Conservation (phyloP, 2,113 vertebrate species). For the Cathartes aura region DNA sequence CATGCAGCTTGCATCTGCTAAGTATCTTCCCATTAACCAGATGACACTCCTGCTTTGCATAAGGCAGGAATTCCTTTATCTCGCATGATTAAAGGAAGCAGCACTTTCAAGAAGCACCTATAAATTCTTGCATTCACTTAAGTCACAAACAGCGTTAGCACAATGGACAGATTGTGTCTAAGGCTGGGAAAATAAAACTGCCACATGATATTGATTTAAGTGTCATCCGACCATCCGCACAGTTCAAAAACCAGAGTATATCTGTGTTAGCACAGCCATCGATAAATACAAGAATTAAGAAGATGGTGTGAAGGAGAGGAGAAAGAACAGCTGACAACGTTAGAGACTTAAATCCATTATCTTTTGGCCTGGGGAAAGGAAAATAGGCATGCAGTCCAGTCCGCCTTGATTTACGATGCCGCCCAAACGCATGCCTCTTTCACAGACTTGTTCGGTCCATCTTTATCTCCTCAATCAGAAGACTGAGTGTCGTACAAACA, state of each 20-base stretch:
- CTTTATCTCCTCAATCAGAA: neutral
- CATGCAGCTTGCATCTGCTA: neutral
- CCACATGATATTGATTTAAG: neutral
- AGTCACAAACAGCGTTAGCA: neutral
- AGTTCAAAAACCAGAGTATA: neutral
- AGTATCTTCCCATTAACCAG: constrained; percentile 25
- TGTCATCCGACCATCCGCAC: neutral
- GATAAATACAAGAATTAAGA: neutral
- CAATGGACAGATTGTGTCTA: constrained; percentile 9
- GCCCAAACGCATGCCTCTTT: neutral
- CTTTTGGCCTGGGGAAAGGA: neutral
- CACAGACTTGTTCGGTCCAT: neutral
- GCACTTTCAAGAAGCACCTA: neutral
- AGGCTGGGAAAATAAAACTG: constrained; percentile 6
- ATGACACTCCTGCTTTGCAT: neutral
- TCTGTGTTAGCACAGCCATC: constrained; percentile 35
- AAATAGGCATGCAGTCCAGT: neutral
- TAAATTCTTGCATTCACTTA: constrained; percentile 34
- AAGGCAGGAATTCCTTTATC: constrained; percentile 31
- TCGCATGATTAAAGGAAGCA: neutral
- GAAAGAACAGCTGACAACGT: neutral
- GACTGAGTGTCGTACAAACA: accelerated
- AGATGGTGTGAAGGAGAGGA: neutral
- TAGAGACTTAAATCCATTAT: neutral
- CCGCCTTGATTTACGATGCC: neutral